Conservation (phyloP, 2,113 vertebrate genomes). For the Rhea americana region DNA sequence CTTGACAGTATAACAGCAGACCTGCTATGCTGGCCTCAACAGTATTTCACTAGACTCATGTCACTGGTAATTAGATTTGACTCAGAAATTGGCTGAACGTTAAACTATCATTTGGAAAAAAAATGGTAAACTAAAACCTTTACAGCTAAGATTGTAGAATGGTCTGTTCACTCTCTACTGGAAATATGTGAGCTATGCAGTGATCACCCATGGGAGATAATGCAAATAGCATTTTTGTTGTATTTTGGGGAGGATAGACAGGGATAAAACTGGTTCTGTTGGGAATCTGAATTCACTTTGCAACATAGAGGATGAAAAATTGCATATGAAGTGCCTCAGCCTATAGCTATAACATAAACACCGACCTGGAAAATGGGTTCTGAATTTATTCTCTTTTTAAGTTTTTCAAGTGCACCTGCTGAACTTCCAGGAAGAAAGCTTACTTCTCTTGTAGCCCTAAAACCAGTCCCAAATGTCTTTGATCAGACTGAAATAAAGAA, state of each 20-base stretch:
- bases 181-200: neutral
- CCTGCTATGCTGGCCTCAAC: neutral
- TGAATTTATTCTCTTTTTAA: neutral
- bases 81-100: conserved; percentile 1
- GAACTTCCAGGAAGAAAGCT: neutral
- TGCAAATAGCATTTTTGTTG: neutral
- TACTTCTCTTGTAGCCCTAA: neutral
- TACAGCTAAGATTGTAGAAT: neutral
- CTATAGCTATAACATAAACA: neutral
- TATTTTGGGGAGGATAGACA: neutral
- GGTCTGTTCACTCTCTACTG: neutral
- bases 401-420: neutral
- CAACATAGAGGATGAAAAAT: neutral
- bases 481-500: neutral
- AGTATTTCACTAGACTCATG: neutral
- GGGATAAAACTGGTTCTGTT: neutral
- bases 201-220: neutral
- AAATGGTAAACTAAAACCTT: neutral
- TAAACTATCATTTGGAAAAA: neutral
- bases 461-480: neutral
- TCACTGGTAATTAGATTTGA: conserved; percentile 31
- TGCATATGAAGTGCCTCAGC: neutral
- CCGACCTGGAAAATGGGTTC: neutral
- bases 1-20: conserved; percentile 28
- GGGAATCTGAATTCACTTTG: neutral